These are phyloP conservation scores for Orthosia incerta DNA, from an alignment of 2,888 invertebrate genomes.

Conservation along the genomic window DNA sequence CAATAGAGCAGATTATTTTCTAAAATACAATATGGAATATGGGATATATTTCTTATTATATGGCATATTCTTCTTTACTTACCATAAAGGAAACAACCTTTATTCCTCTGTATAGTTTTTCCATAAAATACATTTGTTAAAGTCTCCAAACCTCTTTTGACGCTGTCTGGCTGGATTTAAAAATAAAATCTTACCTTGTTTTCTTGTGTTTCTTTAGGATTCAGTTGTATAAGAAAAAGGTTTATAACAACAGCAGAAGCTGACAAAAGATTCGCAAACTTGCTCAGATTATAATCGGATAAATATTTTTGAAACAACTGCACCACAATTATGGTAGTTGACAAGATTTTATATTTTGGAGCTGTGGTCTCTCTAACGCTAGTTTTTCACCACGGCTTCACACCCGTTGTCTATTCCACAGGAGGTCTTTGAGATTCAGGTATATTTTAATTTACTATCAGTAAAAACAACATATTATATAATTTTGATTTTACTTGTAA, in stretches of 20 bases:
- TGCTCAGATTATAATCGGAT: constrained; percentile 2
- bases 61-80: neutral
- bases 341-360: neutral
- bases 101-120: neutral
- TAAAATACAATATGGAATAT: too few species aligned
- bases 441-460: too few species aligned
- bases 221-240: constrained; percentile 9
- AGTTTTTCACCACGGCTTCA: too few species aligned
- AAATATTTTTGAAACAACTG: constrained; percentile 20
- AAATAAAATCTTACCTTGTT: constrained; percentile 18
- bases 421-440: too few species aligned
- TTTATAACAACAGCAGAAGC: constrained; percentile 1
- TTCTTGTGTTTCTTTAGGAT: neutral
- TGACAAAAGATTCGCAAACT: constrained; percentile 23
- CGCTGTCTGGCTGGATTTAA: neutral
- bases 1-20: neutral
- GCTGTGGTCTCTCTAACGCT: too few species aligned
- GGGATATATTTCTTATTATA: neutral
- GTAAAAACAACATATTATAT: too few species aligned
- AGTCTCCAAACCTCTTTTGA: neutral
- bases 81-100: neutral
- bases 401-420: too few species aligned
- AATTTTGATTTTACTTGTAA: too few species aligned
- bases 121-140: neutral
- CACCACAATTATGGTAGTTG: neutral